Percentiles rank a stretch among this genome's conserved stretches.
These are phyloP conservation scores for Etia nguti DNA, from an alignment of 2,113 vertebrate genomes.

Conservation along the genomic window DNA sequence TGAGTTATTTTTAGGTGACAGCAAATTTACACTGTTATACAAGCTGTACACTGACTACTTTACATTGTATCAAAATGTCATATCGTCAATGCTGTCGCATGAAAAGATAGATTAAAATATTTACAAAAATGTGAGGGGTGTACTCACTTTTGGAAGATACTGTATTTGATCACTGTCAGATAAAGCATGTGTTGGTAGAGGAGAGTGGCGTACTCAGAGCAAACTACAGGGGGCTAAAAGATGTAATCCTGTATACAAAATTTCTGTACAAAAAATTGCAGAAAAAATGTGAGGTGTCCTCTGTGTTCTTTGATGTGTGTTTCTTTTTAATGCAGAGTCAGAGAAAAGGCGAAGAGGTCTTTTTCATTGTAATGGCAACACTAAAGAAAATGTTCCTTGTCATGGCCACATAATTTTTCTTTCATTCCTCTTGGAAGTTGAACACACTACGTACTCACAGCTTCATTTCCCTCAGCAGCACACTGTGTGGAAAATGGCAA, in stretches of 20 bases:
- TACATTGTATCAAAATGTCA: too few species aligned
- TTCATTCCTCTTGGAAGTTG: not conserved
- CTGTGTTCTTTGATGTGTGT: not conserved
- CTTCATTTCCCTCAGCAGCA: not conserved
- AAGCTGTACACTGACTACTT: too few species aligned
- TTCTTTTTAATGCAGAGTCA: not conserved
- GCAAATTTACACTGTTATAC: too few species aligned
- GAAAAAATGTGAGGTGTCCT: not conserved
- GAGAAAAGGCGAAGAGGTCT: not conserved
- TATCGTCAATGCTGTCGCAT: too few species aligned
- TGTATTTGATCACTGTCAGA: not conserved
- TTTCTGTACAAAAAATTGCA: not conserved
- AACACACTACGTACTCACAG: conserved; percentile 5
- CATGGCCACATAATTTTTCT: conserved; percentile 22
- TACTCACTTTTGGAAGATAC: not conserved
- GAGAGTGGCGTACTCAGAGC: not conserved
- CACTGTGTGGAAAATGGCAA: not conserved
- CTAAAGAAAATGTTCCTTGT: not conserved
- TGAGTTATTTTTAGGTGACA: too few species aligned
- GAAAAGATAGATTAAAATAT: not conserved
- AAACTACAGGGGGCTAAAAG: not conserved
- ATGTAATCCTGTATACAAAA: not conserved
- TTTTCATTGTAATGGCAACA: not conserved
- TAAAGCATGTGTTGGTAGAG: not conserved
- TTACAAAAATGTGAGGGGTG: not conserved